A percentile compares a stretch with the other conserved stretches of the same genome.
Conservation (phyloP, 2,113 vertebrate genomes). For the Tychaedon coryphoeus region DNA sequence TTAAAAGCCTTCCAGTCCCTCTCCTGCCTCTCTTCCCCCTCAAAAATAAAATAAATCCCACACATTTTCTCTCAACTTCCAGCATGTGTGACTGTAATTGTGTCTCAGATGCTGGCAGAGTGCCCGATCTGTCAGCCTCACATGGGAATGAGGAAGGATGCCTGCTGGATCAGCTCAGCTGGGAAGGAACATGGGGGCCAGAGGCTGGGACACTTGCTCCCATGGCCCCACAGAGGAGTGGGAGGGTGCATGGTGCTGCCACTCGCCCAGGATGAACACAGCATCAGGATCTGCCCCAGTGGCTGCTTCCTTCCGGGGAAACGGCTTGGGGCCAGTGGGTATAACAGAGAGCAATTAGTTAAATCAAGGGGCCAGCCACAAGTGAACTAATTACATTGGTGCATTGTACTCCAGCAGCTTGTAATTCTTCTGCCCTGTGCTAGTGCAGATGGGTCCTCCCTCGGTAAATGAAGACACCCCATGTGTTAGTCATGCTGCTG, state of each 20-base stretch:
- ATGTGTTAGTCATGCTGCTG: not conserved
- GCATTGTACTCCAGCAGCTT: not conserved
- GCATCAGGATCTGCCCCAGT: not conserved
- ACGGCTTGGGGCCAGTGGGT: not conserved
- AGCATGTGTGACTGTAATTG: constrained; percentile 11
- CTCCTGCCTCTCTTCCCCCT: not conserved
- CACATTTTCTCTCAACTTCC: constrained; percentile 10
- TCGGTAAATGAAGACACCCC: not conserved
- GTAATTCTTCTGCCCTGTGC: not conserved
- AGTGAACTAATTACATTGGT: not conserved
- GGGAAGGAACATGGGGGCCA: not conserved
- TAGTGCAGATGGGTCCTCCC: not conserved
- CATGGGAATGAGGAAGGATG: not conserved
- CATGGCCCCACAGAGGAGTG: fast-evolving
- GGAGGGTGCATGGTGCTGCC: not conserved
- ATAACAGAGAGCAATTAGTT: not conserved
- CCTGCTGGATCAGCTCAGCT: not conserved
- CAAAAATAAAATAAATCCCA: constrained; percentile 23
- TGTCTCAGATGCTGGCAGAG: constrained; percentile 27
- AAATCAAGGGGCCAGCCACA: not conserved
- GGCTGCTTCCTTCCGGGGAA: not conserved
- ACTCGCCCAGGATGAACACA: fast-evolving
- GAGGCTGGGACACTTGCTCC: not conserved
- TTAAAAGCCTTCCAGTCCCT: constrained; percentile 26
- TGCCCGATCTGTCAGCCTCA: not conserved